These are phyloP conservation scores for Drosophila ananassae DNA, from an alignment of 1,140 invertebrate genomes.

Conservation along the genomic window DNA sequence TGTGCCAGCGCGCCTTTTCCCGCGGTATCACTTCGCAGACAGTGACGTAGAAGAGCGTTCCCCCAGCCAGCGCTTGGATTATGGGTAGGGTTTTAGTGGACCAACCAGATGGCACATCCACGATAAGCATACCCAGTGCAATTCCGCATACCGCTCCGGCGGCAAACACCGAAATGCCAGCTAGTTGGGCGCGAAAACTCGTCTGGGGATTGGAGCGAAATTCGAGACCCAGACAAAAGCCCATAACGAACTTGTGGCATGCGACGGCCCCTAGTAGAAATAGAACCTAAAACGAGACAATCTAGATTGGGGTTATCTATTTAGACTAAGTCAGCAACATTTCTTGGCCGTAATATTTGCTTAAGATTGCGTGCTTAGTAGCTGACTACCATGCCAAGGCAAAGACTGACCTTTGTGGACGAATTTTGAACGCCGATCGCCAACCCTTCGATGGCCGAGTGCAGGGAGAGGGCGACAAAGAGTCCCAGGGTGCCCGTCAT, in stretches of 20 bases:
- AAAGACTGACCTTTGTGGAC: constrained; percentile 86
- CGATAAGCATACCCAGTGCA: constrained; percentile 86
- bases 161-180: constrained; percentile 87
- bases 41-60: constrained; percentile 96
- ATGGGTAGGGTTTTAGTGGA: constrained; percentile 85
- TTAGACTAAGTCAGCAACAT: constrained; percentile 44
- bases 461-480: constrained; percentile 90
- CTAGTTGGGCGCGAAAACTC: constrained; percentile 85
- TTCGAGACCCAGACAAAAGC: constrained; percentile 91
- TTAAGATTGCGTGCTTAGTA: constrained; percentile 39
- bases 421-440: constrained; percentile 91
- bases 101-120: constrained; percentile 84
- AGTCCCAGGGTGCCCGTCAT: constrained; percentile 87
- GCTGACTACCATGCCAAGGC: constrained; percentile 60
- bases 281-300: constrained; percentile 85
- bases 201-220: constrained; percentile 85
- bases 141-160: constrained; percentile 88
- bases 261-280: constrained; percentile 89
- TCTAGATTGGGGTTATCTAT: constrained; percentile 38
- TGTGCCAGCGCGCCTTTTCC: constrained; percentile 89
- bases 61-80: constrained; percentile 92
- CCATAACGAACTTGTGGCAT: constrained; percentile 91
- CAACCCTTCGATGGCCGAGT: constrained; percentile 92
- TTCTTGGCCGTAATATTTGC: constrained; percentile 62
- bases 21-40: constrained; percentile 95